phyloP scores from a whole-genome alignment of 1,140 invertebrate genomes.

The Mylabris phalerata region DNA sequence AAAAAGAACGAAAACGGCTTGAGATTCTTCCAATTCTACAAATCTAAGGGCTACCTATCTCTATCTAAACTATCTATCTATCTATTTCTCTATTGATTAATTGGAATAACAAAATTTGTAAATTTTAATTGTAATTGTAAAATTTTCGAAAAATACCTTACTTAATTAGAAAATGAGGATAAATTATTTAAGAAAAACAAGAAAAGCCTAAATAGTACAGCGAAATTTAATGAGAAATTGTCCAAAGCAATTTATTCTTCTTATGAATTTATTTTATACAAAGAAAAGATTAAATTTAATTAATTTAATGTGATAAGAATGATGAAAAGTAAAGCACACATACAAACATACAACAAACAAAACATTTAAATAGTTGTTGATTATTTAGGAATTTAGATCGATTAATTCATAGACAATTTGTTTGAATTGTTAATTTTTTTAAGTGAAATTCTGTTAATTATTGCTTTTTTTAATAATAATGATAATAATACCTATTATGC shows the following conservation, averaged over 20 bases:
- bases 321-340: not conserved
- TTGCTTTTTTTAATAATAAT: not conserved
- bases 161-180: conserved; percentile 10
- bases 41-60: conserved; percentile 18
- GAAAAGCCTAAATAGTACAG: conserved; percentile 23
- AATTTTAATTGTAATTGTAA: too few species aligned
- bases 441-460: too few species aligned
- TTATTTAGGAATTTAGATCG: too few species aligned
- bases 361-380: too few species aligned
- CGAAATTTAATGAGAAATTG: conserved; percentile 23
- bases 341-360: not conserved
- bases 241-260: conserved; percentile 27
- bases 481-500: conserved; percentile 8
- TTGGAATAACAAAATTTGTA: too few species aligned
- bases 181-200: conserved; percentile 16
- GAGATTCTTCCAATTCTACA: conserved; percentile 26
- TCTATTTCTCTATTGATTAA: too few species aligned
- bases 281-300: conserved; percentile 4
- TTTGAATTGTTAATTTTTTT: too few species aligned
- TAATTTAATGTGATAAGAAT: conserved; percentile 14
- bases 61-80: too few species aligned
- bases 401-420: too few species aligned
- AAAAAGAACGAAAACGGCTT: conserved; percentile 17
- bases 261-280: conserved; percentile 24
- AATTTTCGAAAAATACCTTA: conserved; percentile 5